Evolutionary conservation across 2,888 invertebrate genomes (phyloP), one percentile per base, ranked within the genome.

Genomic region (Drosophila conformis): DNA sequence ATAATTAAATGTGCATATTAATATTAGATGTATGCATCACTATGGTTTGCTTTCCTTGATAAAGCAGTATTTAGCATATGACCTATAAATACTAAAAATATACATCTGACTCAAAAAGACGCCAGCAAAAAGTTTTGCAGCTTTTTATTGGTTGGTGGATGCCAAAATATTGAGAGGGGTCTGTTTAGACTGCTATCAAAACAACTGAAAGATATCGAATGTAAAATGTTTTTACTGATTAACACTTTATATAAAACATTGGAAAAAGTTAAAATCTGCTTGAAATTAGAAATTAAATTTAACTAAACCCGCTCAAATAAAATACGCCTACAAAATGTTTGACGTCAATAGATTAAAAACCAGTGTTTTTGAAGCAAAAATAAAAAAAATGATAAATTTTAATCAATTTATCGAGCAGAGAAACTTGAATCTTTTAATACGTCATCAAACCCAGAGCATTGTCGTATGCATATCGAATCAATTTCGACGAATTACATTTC

Each of bases 1-100:
- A 57, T 82, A 83, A 88, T 83, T 82, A 82, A 80, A 75, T 67
- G 29, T 74, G 58, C 57, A 64, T 60, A 67, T 48, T 77, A 51
- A 67, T 58, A 65, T 35, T 36, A 42, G 6, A 63, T 21, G 57
- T 48, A 48, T 25, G 48, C 5, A 25, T 52, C 6, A 40, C 46
- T 42, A 60, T 53, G 42, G 49, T 65, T 58, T 27, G 63, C 35
- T 46, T 49, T 61, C 75, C 75, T 72, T 72, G 72, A 48, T 51
- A 54, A 29, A 73, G 33, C 49, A 21, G 36, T 31, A 64, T 69
- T 77, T 60, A 58, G 58, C 70, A 59, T 36, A 51, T 18, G 59
- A 46, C 59, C 56, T 57, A 78, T 56, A 70, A 69, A 53, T 49
- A 46, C 29, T 49, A 71, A 64, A 40, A 64, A 62, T 4, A 15